phyloP scores from a whole-genome alignment of 2,888 invertebrate genomes.

The Aspidiotus rigidus region DNA sequence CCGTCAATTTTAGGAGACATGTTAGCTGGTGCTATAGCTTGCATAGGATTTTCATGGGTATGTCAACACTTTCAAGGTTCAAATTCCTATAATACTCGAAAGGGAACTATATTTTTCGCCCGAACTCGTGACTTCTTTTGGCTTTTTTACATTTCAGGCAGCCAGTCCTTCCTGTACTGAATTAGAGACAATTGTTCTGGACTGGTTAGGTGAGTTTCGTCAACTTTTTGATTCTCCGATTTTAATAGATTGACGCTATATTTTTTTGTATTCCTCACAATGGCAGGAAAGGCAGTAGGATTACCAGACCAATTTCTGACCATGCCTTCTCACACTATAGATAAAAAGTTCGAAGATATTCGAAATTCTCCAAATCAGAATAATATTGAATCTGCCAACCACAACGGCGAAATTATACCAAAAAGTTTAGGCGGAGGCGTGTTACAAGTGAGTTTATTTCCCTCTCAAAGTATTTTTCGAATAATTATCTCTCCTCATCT shows the following conservation, averaged over 20 bases:
- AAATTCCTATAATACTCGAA: not conserved
- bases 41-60: slow-evolving; percentile 98
- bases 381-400: slow-evolving; percentile 8
- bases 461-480: too few species aligned
- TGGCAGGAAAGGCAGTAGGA: slow-evolving; percentile 76
- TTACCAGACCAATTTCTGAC: slow-evolving; percentile 81
- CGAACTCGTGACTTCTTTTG: not conserved
- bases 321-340: slow-evolving; percentile 55
- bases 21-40: slow-evolving; percentile 91
- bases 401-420: slow-evolving; percentile 6
- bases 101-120: not conserved
- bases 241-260: not conserved
- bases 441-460: slow-evolving; percentile 60
- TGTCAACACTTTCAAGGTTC: not conserved
- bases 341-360: slow-evolving; percentile 59
- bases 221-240: not conserved
- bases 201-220: slow-evolving; percentile 71
- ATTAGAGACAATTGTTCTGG: slow-evolving; percentile 86
- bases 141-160: slow-evolving; percentile 52
- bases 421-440: slow-evolving; percentile 52
- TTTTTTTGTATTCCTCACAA: not conserved
- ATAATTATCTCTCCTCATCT: too few species aligned
- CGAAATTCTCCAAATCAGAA: slow-evolving; percentile 6
- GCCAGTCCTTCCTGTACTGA: slow-evolving; percentile 97
- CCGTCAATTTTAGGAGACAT: slow-evolving; percentile 97